These are phyloP conservation scores for Zosterops hypoxanthus DNA, from an alignment of 2,113 vertebrate species.

Conservation along the genomic window DNA sequence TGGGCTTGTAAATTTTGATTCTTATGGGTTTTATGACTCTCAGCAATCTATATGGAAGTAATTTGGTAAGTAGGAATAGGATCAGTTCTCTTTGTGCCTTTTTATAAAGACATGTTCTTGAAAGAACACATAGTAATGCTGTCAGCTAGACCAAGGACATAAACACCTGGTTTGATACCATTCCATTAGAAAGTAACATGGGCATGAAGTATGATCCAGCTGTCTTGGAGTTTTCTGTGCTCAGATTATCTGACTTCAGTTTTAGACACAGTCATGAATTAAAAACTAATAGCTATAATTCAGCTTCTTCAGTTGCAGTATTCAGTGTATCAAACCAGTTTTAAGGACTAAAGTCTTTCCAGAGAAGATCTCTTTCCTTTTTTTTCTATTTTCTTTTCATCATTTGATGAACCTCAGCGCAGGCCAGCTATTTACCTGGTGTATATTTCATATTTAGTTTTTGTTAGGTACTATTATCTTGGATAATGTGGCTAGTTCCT, in stretches of 20 bases:
- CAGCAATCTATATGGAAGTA: neutral
- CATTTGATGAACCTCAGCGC: neutral
- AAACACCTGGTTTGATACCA: neutral
- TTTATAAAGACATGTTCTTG: neutral
- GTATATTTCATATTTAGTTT: neutral
- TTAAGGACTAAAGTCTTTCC: neutral
- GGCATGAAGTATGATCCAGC: neutral
- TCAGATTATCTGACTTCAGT: neutral
- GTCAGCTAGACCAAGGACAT: neutral
- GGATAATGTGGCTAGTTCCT: neutral
- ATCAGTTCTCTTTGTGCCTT: neutral
- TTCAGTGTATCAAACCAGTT: neutral
- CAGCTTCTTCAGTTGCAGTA: neutral
- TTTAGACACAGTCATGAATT: neutral
- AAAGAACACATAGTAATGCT: neutral
- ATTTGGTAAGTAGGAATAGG: neutral
- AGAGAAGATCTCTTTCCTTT: accelerated
- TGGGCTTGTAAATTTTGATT: neutral
- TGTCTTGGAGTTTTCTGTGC: neutral
- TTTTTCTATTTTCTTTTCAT: neutral
- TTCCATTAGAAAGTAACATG: neutral
- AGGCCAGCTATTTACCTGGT: neutral
- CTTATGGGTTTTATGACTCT: neutral
- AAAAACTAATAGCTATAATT: neutral
- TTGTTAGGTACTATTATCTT: neutral